phyloP scores from a whole-genome alignment of 2,113 vertebrate genomes.

The Pelusios castaneus region DNA sequence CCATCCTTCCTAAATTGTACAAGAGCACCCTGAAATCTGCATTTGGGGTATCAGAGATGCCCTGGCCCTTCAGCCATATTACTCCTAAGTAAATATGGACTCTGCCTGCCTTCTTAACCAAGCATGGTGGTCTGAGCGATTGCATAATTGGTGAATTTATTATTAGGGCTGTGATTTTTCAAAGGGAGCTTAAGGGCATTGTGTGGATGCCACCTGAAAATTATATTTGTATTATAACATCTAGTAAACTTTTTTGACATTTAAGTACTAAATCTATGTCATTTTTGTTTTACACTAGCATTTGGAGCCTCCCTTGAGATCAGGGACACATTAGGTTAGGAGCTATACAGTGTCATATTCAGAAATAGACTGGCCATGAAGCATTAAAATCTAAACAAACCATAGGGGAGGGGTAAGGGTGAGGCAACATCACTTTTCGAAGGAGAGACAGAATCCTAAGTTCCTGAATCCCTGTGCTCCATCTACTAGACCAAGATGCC shows the following conservation, averaged over 20 bases:
- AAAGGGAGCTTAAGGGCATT: no score
- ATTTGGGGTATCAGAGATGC: no score
- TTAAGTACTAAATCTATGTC: not conserved
- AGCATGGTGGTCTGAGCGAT: not conserved
- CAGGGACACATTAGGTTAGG: not conserved
- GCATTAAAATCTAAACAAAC: not conserved
- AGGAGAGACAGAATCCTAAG: not conserved
- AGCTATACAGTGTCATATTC: not conserved
- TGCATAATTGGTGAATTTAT: not conserved
- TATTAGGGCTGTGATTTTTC: not conserved
- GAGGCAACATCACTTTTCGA: not conserved
- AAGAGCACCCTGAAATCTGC: not conserved
- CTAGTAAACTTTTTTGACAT: no score
- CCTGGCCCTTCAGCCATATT: no score
- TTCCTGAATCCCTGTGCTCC: not conserved
- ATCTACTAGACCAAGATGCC: not conserved
- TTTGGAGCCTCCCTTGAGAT: not conserved
- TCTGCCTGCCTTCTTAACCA: rapidly evolving
- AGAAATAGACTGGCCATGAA: not conserved
- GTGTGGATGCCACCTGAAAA: no score
- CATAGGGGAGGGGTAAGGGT: not conserved
- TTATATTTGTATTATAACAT: no score
- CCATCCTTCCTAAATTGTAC: not conserved
- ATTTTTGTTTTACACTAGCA: not conserved
- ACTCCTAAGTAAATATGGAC: rapidly evolving